These are phyloP conservation scores for Tetheella fluctuosa DNA, from an alignment of 2,888 invertebrate genomes.

Conservation along the genomic window DNA sequence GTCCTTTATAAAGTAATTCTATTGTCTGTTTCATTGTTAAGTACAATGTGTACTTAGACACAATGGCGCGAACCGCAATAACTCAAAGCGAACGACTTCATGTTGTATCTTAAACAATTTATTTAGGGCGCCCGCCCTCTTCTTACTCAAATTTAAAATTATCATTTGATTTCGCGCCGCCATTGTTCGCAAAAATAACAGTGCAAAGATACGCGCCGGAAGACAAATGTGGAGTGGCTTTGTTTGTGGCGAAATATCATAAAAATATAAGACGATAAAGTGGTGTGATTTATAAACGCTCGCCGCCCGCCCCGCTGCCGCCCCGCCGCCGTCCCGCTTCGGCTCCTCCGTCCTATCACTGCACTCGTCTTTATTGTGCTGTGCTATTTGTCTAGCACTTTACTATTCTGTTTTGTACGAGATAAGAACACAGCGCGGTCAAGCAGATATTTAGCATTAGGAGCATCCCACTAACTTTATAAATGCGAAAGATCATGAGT, in stretches of 20 bases:
- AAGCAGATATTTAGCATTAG: too few species aligned
- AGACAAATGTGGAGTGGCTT: constrained; percentile 70
- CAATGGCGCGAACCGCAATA: constrained; percentile 36
- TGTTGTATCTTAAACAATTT: constrained; percentile 61
- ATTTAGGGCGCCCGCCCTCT: constrained; percentile 36
- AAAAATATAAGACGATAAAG: constrained; percentile 71
- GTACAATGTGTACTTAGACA: constrained; percentile 23
- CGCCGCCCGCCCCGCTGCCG: constrained; percentile 15
- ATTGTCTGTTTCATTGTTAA: constrained; percentile 13
- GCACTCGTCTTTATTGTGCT: constrained; percentile 19
- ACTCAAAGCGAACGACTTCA: constrained; percentile 42
- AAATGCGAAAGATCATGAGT: too few species aligned
- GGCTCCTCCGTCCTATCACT: constrained; percentile 7
- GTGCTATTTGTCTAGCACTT: constrained; percentile 23
- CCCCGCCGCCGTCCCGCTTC: constrained; percentile 10
- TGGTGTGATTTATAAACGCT: constrained; percentile 57
- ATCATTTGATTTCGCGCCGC: constrained; percentile 65
- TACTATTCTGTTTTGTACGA: neutral
- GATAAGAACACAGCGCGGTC: neutral
- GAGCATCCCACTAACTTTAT: too few species aligned
- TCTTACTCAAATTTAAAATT: constrained; percentile 66
- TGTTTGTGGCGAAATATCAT: constrained; percentile 70
- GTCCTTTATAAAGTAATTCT: constrained; percentile 16
- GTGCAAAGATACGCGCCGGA: constrained; percentile 54
- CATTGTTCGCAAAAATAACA: constrained; percentile 64